Evolutionary conservation across 2,888 invertebrate genomes (phyloP).

Genomic region (Molanna angustata): DNA sequence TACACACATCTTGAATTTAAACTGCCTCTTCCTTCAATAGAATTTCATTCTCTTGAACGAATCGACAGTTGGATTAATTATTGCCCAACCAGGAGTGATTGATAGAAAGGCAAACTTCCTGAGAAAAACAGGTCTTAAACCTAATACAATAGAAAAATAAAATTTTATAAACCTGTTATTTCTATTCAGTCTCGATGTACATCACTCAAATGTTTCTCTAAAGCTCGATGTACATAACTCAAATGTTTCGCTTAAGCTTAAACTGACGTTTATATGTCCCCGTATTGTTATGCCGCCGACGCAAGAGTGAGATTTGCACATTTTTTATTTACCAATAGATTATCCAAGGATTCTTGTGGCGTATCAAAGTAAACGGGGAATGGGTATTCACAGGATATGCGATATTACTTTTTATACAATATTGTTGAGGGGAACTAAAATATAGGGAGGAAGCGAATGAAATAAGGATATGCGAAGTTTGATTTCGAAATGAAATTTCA

Average conservation of each 20-base stretch:
- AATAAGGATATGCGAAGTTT: background rate
- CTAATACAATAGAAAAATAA: no score
- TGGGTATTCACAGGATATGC: conserved; percentile 4
- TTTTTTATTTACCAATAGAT: conserved; percentile 19
- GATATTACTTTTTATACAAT: conserved; percentile 17
- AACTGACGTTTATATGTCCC: no score
- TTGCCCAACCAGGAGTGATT: no score
- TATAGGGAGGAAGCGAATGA: background rate
- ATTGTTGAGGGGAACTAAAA: conserved; percentile 7
- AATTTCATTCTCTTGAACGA: no score
- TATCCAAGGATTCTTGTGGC: conserved; percentile 21
- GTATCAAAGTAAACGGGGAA: conserved; percentile 15
- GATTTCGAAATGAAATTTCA: background rate
- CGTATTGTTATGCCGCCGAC: conserved; percentile 15
- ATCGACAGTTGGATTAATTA: no score
- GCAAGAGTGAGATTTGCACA: conserved; percentile 26
- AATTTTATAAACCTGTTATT: no score
- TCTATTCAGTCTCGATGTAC: no score
- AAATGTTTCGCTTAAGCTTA: background rate
- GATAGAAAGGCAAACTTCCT: no score
- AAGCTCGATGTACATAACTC: background rate
- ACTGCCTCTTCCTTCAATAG: no score
- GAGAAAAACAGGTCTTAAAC: no score
- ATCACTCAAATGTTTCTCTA: no score
- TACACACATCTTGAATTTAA: no score